Percentiles rank a stretch among this genome's conserved stretches.
These are phyloP conservation scores for Chrysaora quinquecirrha DNA, from an alignment of 30 jellyfish, hydroid and myxozoan species.

Conservation along the genomic window DNA sequence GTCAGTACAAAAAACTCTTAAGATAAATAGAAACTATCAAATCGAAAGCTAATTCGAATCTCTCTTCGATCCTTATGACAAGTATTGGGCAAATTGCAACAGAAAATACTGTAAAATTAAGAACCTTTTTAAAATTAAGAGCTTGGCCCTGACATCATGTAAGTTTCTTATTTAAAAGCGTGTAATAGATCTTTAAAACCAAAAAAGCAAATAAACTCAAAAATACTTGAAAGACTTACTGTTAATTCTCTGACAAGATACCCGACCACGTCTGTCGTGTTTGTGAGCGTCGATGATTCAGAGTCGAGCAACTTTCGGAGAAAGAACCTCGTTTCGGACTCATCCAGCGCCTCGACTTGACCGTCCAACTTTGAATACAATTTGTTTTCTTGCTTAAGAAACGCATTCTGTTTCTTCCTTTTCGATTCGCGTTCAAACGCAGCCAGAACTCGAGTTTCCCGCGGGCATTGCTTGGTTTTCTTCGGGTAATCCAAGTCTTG, in stretches of 20 bases:
- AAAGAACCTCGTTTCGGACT: background rate
- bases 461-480: conserved; percentile 54
- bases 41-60: too few relatives aligned
- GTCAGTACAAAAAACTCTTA: too few relatives aligned
- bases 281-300: background rate
- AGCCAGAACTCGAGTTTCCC: conserved; percentile 54
- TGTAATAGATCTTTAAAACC: too few relatives aligned
- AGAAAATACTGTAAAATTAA: too few relatives aligned
- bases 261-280: conserved; percentile 38
- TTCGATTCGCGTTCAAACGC: conserved; percentile 38
- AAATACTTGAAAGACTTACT: conserved; percentile 38
- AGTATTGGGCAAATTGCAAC: too few relatives aligned
- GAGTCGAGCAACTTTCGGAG: background rate
- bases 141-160: too few relatives aligned
- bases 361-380: conserved; percentile 4
- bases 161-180: too few relatives aligned
- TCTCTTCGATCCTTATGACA: too few relatives aligned
- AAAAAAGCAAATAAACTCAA: too few relatives aligned
- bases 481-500: background rate
- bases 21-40: too few relatives aligned
- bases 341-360: background rate
- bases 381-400: conserved; percentile 33
- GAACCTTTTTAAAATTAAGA: too few relatives aligned
- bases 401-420: conserved; percentile 3
- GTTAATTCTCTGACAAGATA: conserved; percentile 55